Percentiles rank a stretch among this genome's conserved stretches.
phyloP scores from a whole-genome alignment of 2,113 vertebrate species.

The Pleuronectes platessa region DNA sequence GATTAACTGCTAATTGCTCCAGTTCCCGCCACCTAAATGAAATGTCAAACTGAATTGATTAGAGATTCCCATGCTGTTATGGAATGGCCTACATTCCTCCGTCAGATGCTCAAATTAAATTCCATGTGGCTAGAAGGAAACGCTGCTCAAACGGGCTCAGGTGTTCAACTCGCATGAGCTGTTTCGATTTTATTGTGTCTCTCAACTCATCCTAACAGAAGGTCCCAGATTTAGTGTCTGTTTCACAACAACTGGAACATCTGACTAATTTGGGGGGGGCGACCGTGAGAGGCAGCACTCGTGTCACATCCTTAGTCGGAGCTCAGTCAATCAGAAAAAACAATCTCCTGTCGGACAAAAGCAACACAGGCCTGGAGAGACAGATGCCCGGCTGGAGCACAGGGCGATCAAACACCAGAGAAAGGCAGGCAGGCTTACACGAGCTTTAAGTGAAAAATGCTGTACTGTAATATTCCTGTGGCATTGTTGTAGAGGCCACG shows the following conservation, averaged over 20 bases:
- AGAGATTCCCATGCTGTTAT: constrained; percentile 17
- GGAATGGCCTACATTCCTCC: constrained; percentile 45
- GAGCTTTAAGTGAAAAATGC: constrained; percentile 34
- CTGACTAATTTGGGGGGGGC: neutral
- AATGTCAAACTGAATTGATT: constrained; percentile 44
- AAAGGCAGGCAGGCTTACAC: constrained; percentile 4
- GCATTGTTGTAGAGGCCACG: constrained; percentile 3
- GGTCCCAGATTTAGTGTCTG: neutral
- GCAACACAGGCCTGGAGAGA: constrained; percentile 5
- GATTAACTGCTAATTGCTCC: constrained; percentile 29
- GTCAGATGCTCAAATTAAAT: constrained; percentile 39
- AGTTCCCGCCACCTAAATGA: constrained; percentile 46
- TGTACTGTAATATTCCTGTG: constrained; percentile 10
- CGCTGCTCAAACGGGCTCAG: constrained; percentile 28
- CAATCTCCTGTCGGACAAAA: neutral
- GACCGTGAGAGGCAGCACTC: neutral
- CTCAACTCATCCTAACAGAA: constrained; percentile 25
- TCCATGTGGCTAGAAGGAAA: constrained; percentile 30
- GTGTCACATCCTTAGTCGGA: neutral
- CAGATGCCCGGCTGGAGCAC: constrained; percentile 6
- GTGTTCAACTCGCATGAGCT: constrained; percentile 27
- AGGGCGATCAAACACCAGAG: constrained; percentile 16
- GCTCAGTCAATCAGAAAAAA: constrained; percentile 8
- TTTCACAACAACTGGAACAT: constrained; percentile 11
- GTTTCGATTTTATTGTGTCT: constrained; percentile 21